A percentile compares a stretch with the other conserved stretches of the same genome.
phyloP scores from a whole-genome alignment of 2,113 vertebrate species.

The Charina bottae region DNA sequence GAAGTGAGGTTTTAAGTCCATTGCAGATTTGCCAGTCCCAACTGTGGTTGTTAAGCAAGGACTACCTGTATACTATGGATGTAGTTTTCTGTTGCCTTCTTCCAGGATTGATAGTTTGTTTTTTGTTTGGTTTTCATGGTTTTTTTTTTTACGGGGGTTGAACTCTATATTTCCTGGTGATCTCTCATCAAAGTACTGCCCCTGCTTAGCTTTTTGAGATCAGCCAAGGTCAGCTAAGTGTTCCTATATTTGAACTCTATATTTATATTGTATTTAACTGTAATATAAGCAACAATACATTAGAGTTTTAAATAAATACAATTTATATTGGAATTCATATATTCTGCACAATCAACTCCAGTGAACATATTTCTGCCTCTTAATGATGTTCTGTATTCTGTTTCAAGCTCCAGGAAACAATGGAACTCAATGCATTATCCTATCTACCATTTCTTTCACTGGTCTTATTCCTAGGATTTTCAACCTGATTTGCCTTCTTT shows the following conservation, averaged over 20 bases:
- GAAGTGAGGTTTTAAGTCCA: neutral
- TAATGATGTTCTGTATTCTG: neutral
- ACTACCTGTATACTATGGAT: neutral
- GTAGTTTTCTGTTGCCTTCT: neutral
- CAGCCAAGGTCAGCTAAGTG: neutral
- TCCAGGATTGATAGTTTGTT: neutral
- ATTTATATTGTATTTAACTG: no score
- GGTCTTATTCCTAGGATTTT: neutral
- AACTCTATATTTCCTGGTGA: neutral
- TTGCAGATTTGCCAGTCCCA: neutral
- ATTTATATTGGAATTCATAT: neutral
- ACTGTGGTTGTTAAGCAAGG: neutral
- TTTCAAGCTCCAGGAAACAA: neutral
- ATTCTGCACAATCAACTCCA: neutral
- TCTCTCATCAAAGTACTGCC: neutral
- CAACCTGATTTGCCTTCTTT: neutral
- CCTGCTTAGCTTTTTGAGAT: neutral
- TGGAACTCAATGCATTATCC: neutral
- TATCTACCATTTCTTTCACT: neutral
- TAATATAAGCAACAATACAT: no score
- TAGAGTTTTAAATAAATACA: neutral
- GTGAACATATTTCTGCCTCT: neutral
- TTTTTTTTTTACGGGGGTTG: neutral
- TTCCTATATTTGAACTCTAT: neutral
- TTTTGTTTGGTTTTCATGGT: neutral